phyloP scores from a whole-genome alignment of 1,140 invertebrate species.

The Diorhabda elongata region DNA sequence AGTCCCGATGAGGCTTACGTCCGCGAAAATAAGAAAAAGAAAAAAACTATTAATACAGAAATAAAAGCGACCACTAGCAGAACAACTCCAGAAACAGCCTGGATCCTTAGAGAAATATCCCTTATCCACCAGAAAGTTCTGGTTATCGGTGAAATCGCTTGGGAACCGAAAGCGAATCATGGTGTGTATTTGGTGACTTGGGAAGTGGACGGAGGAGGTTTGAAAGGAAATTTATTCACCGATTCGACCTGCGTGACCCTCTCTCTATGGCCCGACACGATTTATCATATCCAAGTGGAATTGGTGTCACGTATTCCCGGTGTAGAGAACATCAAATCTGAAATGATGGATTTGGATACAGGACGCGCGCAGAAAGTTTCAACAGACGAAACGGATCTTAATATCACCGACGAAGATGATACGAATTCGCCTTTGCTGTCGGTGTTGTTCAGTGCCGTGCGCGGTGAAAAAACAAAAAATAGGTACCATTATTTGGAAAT shows the following conservation, averaged over 20 bases:
- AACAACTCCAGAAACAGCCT: conserved; percentile 49
- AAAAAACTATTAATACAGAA: conserved; percentile 55
- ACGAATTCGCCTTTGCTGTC: conserved; percentile 55
- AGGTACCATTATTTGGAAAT: conserved; percentile 53
- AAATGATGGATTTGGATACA: conserved; percentile 60
- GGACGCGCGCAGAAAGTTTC: conserved; percentile 57
- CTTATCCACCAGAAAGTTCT: conserved; percentile 67
- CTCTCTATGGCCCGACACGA: conserved; percentile 73
- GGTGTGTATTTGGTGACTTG: conserved; percentile 74
- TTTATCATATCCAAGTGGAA: conserved; percentile 74
- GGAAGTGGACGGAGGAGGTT: conserved; percentile 75
- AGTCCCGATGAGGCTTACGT: conserved; percentile 54
- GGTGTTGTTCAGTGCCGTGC: conserved; percentile 55
- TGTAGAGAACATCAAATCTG: conserved; percentile 56
- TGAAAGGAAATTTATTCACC: conserved; percentile 80
- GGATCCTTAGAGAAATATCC: conserved; percentile 61
- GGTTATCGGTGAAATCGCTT: conserved; percentile 71
- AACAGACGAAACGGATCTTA: conserved; percentile 57
- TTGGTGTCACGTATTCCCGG: conserved; percentile 56
- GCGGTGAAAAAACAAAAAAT: conserved; percentile 52
- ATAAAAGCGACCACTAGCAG: conserved; percentile 56
- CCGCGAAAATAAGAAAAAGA: conserved; percentile 45
- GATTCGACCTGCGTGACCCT: conserved; percentile 72
- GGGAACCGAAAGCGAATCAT: conserved; percentile 61
- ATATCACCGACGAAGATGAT: conserved; percentile 44